Evolutionary conservation across 1,140 invertebrate genomes (phyloP).

Genomic region (Leptinotarsa texana): DNA sequence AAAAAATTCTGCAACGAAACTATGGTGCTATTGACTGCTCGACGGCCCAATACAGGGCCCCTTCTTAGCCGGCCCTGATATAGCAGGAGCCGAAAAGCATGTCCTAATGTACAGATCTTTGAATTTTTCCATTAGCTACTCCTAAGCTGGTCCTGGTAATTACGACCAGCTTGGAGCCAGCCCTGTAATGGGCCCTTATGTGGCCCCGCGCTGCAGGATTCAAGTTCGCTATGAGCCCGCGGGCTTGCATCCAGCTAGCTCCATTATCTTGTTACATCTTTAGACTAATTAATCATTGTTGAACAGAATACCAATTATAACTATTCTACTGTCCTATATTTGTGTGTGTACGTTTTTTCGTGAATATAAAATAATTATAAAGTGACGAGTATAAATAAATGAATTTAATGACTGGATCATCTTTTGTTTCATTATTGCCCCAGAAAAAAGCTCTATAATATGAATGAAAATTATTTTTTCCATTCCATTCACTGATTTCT

Average conservation of each 20-base stretch:
- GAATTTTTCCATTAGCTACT: neutral
- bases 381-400: slow-evolving; percentile 48
- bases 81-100: slow-evolving; percentile 16
- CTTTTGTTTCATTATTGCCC: slow-evolving; percentile 28
- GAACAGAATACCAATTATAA: slow-evolving; percentile 45
- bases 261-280: slow-evolving; percentile 53
- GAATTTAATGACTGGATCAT: slow-evolving; percentile 26
- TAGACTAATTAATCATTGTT: slow-evolving; percentile 50
- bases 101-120: slow-evolving; percentile 22
- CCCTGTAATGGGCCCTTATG: slow-evolving; percentile 30
- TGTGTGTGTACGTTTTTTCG: slow-evolving; percentile 55
- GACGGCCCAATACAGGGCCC: slow-evolving; percentile 34
- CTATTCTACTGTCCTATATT: slow-evolving; percentile 54
- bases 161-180: neutral
- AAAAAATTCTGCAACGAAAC: slow-evolving; percentile 54
- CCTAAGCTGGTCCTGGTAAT: neutral
- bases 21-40: slow-evolving; percentile 53
- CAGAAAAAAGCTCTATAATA: no score
- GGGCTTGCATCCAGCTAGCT: slow-evolving; percentile 37
- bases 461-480: no score
- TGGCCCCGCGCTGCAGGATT: slow-evolving; percentile 38
- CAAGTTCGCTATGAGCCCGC: slow-evolving; percentile 49
- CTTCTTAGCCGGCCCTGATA: slow-evolving; percentile 3
- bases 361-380: slow-evolving; percentile 46
- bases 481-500: no score